Conservation (phyloP, 2,113 vertebrate genomes). For the Ranitomeya imitator region DNA sequence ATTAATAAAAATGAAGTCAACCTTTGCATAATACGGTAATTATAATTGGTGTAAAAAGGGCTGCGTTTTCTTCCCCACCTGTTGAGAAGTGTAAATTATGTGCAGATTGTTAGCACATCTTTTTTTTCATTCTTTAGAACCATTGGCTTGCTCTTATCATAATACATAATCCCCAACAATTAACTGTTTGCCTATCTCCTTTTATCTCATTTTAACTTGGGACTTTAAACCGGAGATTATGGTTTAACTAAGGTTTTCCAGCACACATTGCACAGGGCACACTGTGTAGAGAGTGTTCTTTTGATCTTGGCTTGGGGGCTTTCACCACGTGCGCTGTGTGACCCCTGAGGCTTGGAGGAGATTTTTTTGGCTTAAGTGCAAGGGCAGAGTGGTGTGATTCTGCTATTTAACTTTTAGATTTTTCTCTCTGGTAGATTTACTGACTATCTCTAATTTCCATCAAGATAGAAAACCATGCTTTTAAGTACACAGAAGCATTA, state of each 20-base stretch:
- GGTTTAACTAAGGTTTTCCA: slow-evolving; percentile 42
- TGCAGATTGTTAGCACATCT: not conserved
- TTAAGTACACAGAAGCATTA: not conserved
- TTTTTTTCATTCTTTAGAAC: slow-evolving; percentile 17
- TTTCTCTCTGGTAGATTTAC: not conserved
- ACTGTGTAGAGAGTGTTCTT: slow-evolving; percentile 29
- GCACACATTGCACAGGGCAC: slow-evolving; percentile 34
- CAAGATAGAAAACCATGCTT: not conserved
- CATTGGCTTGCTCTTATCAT: slow-evolving; percentile 41
- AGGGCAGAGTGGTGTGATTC: not conserved
- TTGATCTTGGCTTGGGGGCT: slow-evolving; percentile 42
- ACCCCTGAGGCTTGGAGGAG: not conserved
- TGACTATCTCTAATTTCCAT: not conserved
- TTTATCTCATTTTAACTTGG: slow-evolving; percentile 49
- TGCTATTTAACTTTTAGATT: not conserved
- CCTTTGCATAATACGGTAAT: not conserved
- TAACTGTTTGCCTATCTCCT: slow-evolving; percentile 52
- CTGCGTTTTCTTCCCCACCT: not conserved
- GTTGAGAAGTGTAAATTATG: not conserved
- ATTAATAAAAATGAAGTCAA: not conserved
- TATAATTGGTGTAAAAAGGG: not conserved
- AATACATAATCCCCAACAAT: slow-evolving; percentile 38
- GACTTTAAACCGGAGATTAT: slow-evolving; percentile 55
- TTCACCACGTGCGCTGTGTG: slow-evolving; percentile 23
- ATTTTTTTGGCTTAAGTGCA: slow-evolving; percentile 23